Base-by-base conservation (phyloP, 2,888 invertebrate species). In the Venustoraphidia nigricollis region DNA sequence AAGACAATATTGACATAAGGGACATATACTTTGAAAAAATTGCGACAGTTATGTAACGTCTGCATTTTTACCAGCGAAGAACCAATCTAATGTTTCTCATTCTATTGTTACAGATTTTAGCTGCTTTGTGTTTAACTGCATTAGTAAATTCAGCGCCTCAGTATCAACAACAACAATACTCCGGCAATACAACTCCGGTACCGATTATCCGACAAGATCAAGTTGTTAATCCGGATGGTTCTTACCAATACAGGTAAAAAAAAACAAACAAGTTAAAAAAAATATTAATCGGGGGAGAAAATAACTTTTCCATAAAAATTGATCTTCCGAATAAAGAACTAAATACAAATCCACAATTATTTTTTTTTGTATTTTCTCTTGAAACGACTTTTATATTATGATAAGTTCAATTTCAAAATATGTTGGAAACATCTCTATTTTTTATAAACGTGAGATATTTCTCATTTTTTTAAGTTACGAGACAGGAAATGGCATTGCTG, bases 401-500 rank as follows among this genome's bases (percentile, higher is more conserved):
- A 38, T 38, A 3, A 38, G 13, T 11, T 11, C 38, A 38, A 38
- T 8, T 38, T 13, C n/a, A 38, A n/a, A 6, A 11, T 8, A 38
- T 11, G 38, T 1, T 8, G 4, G 9, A 38, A 38, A 38, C 9
- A 11, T 38, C 38, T 3, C 4, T 13, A 13, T 8, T 38, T 11
- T 13, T 5, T 36, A 37, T 36, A 10, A 39, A 40, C 9, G 9
- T 40, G 9, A n/a, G 11, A 14, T 39, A 9, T n/a, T 11, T 39
- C n/a, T 39, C 9, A 39, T 14, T 40, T 41, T 50, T 61, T 62
- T 51, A 57, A 79, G 79, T 56, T 85, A 82, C 58, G 81, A 83
- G 64, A 81, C 83, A 47, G 83, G 77, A 35, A 83, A 85, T 58
- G 84, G 83, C 10, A 85, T 84, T 53, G 70, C 71, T 8, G 82